These are phyloP conservation scores for Neoitamus cyanurus DNA, from an alignment of 2,888 invertebrate genomes.

Conservation along the genomic window DNA sequence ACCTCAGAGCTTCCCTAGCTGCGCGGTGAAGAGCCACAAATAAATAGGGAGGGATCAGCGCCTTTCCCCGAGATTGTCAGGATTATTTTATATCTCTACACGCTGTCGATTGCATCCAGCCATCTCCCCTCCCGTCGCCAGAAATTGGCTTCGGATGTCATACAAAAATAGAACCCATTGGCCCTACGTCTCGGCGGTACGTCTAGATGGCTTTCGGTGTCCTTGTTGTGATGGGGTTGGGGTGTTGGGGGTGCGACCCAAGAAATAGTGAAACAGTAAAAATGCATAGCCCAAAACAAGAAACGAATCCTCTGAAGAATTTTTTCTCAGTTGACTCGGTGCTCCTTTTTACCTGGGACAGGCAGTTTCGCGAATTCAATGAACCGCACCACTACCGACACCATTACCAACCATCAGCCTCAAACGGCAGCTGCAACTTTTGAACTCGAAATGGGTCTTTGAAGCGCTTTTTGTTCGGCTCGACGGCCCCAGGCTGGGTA, in stretches of 20 bases:
- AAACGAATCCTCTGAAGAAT: neutral
- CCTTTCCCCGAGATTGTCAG: neutral
- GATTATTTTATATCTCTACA: neutral
- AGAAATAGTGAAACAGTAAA: neutral
- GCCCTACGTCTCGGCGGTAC: neutral
- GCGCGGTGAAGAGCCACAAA: neutral
- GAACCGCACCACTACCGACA: neutral
- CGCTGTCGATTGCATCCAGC: neutral
- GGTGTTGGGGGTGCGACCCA: neutral
- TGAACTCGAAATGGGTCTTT: neutral
- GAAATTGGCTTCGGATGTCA: neutral
- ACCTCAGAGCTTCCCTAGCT: constrained; percentile 16
- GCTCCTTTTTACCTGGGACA: neutral
- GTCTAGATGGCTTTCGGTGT: neutral
- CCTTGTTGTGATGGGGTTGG: neutral
- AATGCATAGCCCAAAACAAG: neutral
- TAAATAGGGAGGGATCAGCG: neutral
- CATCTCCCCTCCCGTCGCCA: neutral
- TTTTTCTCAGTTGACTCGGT: neutral
- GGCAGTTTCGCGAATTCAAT: neutral
- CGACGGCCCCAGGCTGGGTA: neutral
- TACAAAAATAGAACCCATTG: neutral
- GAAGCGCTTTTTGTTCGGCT: neutral
- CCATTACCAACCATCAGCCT: neutral
- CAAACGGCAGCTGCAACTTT: constrained; percentile 28